phyloP scores from a whole-genome alignment of 1,140 invertebrate genomes.

The Oscheius sp. region DNA sequence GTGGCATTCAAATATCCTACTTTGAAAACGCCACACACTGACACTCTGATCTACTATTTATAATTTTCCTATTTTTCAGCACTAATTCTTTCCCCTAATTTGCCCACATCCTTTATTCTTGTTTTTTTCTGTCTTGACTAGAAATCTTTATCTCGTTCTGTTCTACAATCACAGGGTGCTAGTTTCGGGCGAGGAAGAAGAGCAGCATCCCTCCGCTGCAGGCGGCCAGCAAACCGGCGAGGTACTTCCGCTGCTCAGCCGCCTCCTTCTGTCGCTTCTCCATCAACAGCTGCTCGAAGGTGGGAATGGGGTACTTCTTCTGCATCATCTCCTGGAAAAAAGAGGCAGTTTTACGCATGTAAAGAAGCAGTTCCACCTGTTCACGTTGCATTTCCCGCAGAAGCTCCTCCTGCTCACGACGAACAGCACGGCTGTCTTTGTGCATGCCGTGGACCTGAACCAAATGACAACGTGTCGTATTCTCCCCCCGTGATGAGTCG shows the following conservation, averaged over 20 bases:
- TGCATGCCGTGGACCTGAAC: conserved; percentile 19
- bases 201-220: background rate
- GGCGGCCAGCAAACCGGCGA: conserved; percentile 11
- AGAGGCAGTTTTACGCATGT: background rate
- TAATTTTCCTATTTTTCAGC: too few species aligned
- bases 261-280: conserved; percentile 34
- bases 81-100: too few species aligned
- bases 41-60: too few species aligned
- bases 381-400: conserved; percentile 36
- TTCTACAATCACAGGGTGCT: too few species aligned
- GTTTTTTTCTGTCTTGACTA: too few species aligned
- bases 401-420: conserved; percentile 37
- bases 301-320: conserved; percentile 37
- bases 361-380: background rate
- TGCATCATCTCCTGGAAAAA: conserved; percentile 16
- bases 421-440: conserved; percentile 32
- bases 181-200: too few species aligned
- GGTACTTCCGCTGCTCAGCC: conserved; percentile 24
- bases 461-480: background rate
- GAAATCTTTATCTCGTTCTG: too few species aligned
- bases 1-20: too few species aligned
- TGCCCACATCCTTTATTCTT: too few species aligned
- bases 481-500: background rate
- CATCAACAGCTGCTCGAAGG: conserved; percentile 39
- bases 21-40: too few species aligned